These are phyloP conservation scores for Dicycla oo DNA, from an alignment of 2,888 invertebrate species.

Conservation along the genomic window DNA sequence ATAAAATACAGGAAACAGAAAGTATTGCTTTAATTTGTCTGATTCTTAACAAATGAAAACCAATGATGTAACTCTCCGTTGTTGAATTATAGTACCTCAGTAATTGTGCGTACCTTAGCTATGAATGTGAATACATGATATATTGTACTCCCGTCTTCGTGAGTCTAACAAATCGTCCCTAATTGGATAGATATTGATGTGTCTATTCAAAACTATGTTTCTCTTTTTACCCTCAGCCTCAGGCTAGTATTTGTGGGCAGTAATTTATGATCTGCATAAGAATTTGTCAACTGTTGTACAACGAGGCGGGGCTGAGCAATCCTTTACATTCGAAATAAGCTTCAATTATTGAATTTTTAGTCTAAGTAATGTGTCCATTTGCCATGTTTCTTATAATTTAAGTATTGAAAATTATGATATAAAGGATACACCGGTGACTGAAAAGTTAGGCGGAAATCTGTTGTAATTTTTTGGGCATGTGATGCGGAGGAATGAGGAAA, in stretches of 20 bases:
- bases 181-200: constrained; percentile 56
- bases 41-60: background rate
- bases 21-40: constrained; percentile 1
- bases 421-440: no score
- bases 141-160: constrained; percentile 3
- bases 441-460: no score
- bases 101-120: background rate
- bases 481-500: no score
- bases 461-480: no score
- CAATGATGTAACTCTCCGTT: background rate
- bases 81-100: background rate
- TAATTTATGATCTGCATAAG: constrained; percentile 36
- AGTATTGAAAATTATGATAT: no score
- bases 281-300: constrained; percentile 45
- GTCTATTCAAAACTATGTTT: background rate
- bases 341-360: background rate
- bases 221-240: constrained; percentile 12
- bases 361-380: background rate
- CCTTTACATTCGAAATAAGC: background rate
- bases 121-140: constrained; percentile 20
- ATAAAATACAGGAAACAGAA: no score
- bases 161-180: constrained; percentile 45
- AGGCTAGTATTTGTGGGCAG: constrained; percentile 24
- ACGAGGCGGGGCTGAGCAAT: background rate
- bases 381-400: no score